phyloP scores from a whole-genome alignment of 1,140 invertebrate genomes.

The Aphaenogaster ashmeadi region DNA sequence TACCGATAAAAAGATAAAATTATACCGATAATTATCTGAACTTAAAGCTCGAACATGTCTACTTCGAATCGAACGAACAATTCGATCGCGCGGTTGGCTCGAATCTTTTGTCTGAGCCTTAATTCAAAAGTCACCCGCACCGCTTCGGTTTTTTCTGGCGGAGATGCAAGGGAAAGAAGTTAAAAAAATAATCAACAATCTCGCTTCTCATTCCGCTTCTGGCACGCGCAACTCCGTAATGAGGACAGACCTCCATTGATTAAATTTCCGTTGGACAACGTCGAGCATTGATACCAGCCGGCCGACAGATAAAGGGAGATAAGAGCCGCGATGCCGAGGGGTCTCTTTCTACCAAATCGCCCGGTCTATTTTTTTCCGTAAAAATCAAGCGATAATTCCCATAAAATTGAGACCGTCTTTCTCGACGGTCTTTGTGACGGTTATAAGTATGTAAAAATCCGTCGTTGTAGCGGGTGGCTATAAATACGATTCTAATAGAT shows the following conservation, averaged over 20 bases:
- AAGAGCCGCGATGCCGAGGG: not conserved
- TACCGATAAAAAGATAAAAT: too few relatives aligned
- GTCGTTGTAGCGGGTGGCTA: not conserved
- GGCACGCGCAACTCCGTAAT: not conserved
- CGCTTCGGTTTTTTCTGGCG: not conserved
- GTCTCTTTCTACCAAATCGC: not conserved
- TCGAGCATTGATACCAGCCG: constrained; percentile 38
- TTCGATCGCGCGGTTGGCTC: not conserved
- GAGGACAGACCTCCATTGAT: constrained; percentile 50
- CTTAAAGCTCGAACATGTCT: not conserved
- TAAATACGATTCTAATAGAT: not conserved
- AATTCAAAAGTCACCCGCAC: not conserved
- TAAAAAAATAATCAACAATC: not conserved
- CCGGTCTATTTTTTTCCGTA: not conserved
- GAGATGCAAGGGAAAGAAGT: not conserved
- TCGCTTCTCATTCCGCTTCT: constrained; percentile 5
- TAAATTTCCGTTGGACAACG: constrained; percentile 47
- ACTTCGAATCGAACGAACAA: not conserved
- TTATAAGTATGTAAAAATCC: not conserved
- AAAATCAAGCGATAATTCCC: constrained; percentile 1
- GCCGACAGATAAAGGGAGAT: constrained; percentile 38
- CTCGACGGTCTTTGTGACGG: not conserved
- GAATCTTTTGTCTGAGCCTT: not conserved
- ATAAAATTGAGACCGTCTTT: not conserved
- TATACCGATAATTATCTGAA: too few relatives aligned